Base-by-base conservation (phyloP, 2,888 invertebrate genomes). In the Bimastos eiseni region DNA sequence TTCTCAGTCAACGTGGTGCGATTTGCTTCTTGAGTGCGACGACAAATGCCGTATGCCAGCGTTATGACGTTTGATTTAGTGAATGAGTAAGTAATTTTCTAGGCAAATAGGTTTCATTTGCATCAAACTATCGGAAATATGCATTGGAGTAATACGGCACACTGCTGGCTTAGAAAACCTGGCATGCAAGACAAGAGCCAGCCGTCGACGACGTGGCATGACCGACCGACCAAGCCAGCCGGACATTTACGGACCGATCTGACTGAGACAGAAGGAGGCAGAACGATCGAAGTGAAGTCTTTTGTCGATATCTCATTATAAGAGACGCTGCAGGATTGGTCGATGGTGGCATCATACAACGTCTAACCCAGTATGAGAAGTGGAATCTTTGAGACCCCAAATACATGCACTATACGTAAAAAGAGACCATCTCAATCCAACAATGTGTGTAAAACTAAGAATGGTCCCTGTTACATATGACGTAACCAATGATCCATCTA, bases 51-150 rank as follows among this genome's bases (percentile, higher is more conserved):
- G 8, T 70, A 30, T 70, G 70, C 30, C 70, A n/a, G n/a, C n/a
- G n/a, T n/a, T n/a, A n/a, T 70, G 30, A n/a, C 70, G 17, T 70
- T 70, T 70, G 70, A 70, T 70, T 70, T n/a, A 70, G 70, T 70
- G 70, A 70, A 70, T 70, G 70, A 70, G 70, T 70, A 70, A 70
- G 70, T 70, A 70, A 70, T 70, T 70, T 70, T 70, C 70, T 70
- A 70, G 30, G 70, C 70, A 70, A 70, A 70, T 70, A n/a, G 70
- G 70, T 70, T 70, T 70, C 70, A 70, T 70, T 70, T 70, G 70
- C 70, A 70, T 70, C 70, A 70, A 11, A 70, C 70, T n/a, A n/a
- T 5, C 70, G 70, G 30, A 70, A 70, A 70, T 70, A 70, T 70
- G 70, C 70, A 70, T 70, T 70, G 70, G n/a, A 30, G 1, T 70